phyloP scores from a whole-genome alignment of 2,113 vertebrate genomes.

The Zosterops pallidus region DNA sequence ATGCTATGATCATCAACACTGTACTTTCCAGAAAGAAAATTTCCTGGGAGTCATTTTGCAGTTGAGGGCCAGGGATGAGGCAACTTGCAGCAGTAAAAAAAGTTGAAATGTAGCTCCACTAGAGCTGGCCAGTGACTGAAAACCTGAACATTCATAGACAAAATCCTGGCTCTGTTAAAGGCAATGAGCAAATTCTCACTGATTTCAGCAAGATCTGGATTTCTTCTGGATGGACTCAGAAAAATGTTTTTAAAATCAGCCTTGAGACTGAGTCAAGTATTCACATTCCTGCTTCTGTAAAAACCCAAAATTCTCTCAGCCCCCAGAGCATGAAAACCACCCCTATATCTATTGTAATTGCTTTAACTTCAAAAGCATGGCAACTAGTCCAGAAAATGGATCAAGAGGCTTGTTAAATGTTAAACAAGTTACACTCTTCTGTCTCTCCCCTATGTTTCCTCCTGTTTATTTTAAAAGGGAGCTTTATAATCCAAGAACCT shows the following conservation, averaged over 20 bases:
- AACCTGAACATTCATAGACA: neutral
- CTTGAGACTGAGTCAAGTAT: neutral
- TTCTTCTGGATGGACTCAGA: neutral
- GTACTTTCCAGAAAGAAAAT: slow-evolving; percentile 17
- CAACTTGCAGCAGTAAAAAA: neutral
- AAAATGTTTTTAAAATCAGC: neutral
- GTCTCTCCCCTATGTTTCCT: slow-evolving; percentile 29
- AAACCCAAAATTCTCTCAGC: neutral
- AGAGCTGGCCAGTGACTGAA: neutral
- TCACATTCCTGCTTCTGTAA: slow-evolving; percentile 20
- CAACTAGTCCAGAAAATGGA: slow-evolving; percentile 38
- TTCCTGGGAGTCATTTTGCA: slow-evolving; percentile 21
- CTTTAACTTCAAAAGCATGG: slow-evolving; percentile 43
- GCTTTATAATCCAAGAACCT: slow-evolving; percentile 65
- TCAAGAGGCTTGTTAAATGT: slow-evolving; percentile 56
- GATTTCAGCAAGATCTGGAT: slow-evolving; percentile 11
- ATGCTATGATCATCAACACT: neutral
- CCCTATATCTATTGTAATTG: neutral
- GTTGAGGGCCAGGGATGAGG: neutral
- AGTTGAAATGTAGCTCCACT: neutral
- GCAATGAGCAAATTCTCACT: slow-evolving; percentile 13
- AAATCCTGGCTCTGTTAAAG: slow-evolving; percentile 23
- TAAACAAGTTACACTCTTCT: slow-evolving; percentile 56
- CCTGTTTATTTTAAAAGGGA: slow-evolving; percentile 67
- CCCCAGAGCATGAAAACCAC: neutral